phyloP scores from a whole-genome alignment of 2,113 vertebrate species.

The Mugil cephalus region DNA sequence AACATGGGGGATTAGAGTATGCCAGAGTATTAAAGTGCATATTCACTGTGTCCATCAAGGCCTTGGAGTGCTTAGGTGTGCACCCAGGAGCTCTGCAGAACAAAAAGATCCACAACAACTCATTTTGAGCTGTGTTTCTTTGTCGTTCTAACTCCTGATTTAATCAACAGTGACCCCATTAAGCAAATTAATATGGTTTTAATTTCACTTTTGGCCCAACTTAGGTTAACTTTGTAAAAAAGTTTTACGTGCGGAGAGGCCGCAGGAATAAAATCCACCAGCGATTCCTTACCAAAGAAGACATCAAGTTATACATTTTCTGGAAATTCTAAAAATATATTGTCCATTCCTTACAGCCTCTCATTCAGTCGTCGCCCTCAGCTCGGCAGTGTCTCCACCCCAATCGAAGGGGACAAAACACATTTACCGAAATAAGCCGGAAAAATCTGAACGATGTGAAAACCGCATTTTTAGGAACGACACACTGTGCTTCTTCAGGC shows the following conservation, averaged over 20 bases:
- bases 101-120: constrained; percentile 5
- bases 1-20: constrained; percentile 75
- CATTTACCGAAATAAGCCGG: background rate
- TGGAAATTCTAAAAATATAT: background rate
- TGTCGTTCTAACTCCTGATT: background rate
- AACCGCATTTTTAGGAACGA: background rate
- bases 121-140: background rate
- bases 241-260: no score
- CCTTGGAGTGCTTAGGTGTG: constrained; percentile 39
- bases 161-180: background rate
- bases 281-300: background rate
- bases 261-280: no score
- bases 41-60: constrained; percentile 77
- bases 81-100: background rate
- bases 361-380: background rate
- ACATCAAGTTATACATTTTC: background rate
- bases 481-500: background rate
- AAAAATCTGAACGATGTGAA: constrained; percentile 12
- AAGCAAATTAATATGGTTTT: background rate
- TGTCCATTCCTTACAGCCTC: background rate
- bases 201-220: no score
- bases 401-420: constrained; percentile 6
- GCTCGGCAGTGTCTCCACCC: background rate
- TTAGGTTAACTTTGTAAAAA: no score
- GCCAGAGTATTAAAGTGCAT: constrained; percentile 69